Conservation (phyloP, 2,797 vertebrate genomes). For the Psittacula derbiana region DNA sequence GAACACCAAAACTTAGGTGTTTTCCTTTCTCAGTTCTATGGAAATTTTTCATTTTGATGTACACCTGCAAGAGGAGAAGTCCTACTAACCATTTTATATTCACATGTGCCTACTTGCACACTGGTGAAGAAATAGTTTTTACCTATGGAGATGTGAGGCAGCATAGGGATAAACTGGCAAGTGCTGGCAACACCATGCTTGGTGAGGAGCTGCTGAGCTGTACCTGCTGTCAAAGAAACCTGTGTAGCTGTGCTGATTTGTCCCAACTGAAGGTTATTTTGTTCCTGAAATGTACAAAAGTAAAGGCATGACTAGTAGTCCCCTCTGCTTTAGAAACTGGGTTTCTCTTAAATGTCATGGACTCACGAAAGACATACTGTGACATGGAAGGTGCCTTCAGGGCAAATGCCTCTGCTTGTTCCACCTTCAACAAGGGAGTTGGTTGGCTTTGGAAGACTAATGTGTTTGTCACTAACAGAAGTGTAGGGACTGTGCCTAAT, state of each 20-base stretch:
- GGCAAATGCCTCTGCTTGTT: not conserved
- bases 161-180: not conserved
- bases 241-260: not conserved
- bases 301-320: not conserved
- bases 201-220: not conserved
- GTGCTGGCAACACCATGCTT: not conserved
- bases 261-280: not conserved
- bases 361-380: accelerated
- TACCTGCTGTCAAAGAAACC: not conserved
- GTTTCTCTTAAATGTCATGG: not conserved
- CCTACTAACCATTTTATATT: not conserved
- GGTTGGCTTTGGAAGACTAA: not conserved
- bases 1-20: not conserved
- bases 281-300: not conserved
- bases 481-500: not conserved
- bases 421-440: not conserved
- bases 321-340: not conserved
- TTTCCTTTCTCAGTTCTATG: not conserved
- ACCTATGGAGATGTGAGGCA: not conserved
- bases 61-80: not conserved
- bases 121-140: not conserved
- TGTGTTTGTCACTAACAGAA: not conserved
- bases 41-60: not conserved
- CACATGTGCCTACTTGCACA: not conserved
- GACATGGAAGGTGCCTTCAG: not conserved